Conservation (phyloP, 2,888 invertebrate species). For the Cephus rjabovi region DNA sequence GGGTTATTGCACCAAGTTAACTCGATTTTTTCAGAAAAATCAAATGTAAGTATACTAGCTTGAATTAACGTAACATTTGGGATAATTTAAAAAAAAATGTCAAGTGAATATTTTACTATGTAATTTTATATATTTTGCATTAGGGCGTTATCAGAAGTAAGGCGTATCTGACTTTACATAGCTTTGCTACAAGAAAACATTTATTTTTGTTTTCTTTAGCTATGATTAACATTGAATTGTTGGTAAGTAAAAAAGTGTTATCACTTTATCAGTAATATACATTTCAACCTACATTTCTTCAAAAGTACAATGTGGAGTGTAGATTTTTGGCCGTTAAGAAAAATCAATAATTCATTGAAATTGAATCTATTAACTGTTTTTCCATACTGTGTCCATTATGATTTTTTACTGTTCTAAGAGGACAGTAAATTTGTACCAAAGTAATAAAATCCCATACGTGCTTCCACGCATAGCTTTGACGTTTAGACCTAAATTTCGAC, state of each 20-base stretch:
- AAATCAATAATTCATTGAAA: not conserved
- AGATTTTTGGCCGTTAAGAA: not conserved
- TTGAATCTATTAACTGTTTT: not conserved
- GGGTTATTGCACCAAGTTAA: not conserved
- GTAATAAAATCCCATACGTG: not conserved
- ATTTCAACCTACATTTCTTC: too few relatives aligned
- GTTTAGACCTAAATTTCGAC: not conserved
- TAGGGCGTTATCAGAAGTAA: too few relatives aligned
- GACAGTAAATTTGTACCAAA: not conserved
- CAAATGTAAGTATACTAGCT: not conserved
- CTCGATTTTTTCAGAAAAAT: not conserved
- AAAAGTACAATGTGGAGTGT: too few relatives aligned
- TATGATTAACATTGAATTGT: too few relatives aligned
- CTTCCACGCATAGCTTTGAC: not conserved
- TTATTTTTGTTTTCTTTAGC: too few relatives aligned
- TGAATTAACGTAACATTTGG: not conserved
- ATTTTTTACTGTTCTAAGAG: not conserved
- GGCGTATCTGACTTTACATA: too few relatives aligned
- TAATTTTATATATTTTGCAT: too few relatives aligned
- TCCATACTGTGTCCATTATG: not conserved
- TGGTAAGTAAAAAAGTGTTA: too few relatives aligned
- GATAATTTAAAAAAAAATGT: not conserved
- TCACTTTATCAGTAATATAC: too few relatives aligned
- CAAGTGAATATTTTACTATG: too few relatives aligned
- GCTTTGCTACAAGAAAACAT: too few relatives aligned